Base-by-base conservation (phyloP, 2,888 invertebrate genomes). In the Dryocosmus kuriphilus region DNA sequence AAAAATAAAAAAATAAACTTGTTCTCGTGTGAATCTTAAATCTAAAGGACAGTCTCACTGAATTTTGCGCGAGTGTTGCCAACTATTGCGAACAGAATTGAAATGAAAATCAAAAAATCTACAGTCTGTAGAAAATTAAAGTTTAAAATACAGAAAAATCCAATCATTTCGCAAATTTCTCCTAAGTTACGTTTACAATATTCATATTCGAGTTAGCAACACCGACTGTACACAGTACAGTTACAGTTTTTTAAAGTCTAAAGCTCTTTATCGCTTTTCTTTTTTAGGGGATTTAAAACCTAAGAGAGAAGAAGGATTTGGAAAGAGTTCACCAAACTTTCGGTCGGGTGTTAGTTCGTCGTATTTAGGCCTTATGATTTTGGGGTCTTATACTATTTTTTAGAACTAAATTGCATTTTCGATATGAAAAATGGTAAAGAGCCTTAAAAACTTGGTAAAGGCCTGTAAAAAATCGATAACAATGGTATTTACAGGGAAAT, bases 401-500 rank as follows among this genome's bases (percentile, higher is more conserved):
- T 41, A 1, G 0, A 65, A 22, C n/a, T 14, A 19, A 67, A 41
- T 55, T 55, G 35, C 14, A 24, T n/a, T 67, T 65, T 22, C 24
- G 0, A 6, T n/a, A 7, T 41, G 38, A 71, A 71, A 71, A 16
- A 22, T 51, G 51, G 14, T 71, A 27, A 71, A 71, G 9, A 30
- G 30, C 27, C 71, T 32, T 51, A 46, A 46, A 71, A 5, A 51
- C 30, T 55, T 51, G n/a, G n/a, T n/a, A n/a, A n/a, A n/a, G 14
- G 27, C 71, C 71, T 71, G 71, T 51, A 71, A 71, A 55, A 67
- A 71, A 55, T 71, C 30, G 30, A 55, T 71, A 51, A 71, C 71
- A 71, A 71, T 71, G 71, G 30, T 71, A 71, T 71, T 71, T 71
- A 71, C 71, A 71, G 30, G 30, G 71, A 51, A 71, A 71, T 51